Evolutionary conservation across 2,797 vertebrate genomes (phyloP), one percentile per base, ranked within the genome.

Genomic region (Aphelocoma californica): DNA sequence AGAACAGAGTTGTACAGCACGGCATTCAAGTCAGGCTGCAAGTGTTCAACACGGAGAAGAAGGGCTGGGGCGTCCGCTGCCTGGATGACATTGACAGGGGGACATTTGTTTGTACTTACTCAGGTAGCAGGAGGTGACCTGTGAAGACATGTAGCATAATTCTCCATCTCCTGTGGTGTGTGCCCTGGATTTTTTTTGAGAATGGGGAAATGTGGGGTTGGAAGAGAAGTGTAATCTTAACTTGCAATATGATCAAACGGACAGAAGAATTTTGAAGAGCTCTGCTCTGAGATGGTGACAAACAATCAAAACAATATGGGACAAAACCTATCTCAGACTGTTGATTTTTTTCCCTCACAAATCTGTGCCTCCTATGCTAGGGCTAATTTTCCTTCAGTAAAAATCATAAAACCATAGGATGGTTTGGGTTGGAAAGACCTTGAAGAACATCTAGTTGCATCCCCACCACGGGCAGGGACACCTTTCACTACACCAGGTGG

Each of bases 1-100:
- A 98, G 97, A 99, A 99, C 97, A 98, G 98, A n/a, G 97, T 99
- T 86, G 98, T 99, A 38, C 99, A 99, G 96, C 98, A 98, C 5
- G 99, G 99, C 45, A 98, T 99, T 90, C 97, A 98, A 48, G 98
- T 99, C 44, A 98, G 99, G 23, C 97, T 99, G 40, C 99, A 99
- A 89, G 98, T 99, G 64, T 99, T 99, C 96, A 98, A 98, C 93
- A 99, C 98, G 0, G 95, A 95, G n/a, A 98, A 96, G 85, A 98
- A 98, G 2, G 99, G 98, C 81, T 99, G 99, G 99, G 99, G 98
- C 0, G 99, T 99, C 5, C 99, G 99, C 65, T 99, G 99, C 95
- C 98, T 98, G 3, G 99, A 99, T 47, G 99, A 99, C 96, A 96
- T 99, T 4, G 99, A 99, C 95, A 96, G 87, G 18, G 99, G 99